These are phyloP conservation scores for Candidula unifasciata DNA, from an alignment of 2,888 invertebrate genomes.

Conservation along the genomic window DNA sequence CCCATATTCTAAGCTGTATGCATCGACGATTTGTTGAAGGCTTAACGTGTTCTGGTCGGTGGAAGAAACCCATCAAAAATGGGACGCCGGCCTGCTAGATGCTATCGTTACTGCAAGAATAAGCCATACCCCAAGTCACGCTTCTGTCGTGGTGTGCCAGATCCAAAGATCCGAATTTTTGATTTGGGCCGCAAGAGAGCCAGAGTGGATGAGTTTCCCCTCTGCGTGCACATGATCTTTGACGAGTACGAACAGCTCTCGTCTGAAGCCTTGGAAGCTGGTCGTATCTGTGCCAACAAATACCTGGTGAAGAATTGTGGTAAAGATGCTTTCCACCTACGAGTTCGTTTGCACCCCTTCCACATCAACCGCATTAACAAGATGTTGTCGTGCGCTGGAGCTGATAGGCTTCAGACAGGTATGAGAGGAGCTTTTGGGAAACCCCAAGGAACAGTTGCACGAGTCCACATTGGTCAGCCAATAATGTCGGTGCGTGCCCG, in stretches of 20 bases:
- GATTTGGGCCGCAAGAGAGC: conserved; percentile 99
- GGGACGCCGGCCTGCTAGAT: too few species aligned
- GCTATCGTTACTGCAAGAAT: conserved; percentile 96
- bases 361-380: too few species aligned
- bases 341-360: too few species aligned
- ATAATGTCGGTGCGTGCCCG: conserved; percentile 98
- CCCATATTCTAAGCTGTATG: too few species aligned
- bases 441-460: conserved; percentile 99
- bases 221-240: conserved; percentile 89
- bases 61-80: too few species aligned
- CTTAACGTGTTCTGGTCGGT: too few species aligned
- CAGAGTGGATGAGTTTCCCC: conserved; percentile 80
- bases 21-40: too few species aligned
- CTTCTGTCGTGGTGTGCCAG: conserved; percentile 99
- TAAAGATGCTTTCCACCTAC: too few species aligned
- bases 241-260: conserved; percentile 83
- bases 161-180: conserved; percentile 99
- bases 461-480: conserved; percentile 98
- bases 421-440: conserved; percentile 99
- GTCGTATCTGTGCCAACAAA: too few species aligned
- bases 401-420: conserved; percentile 84
- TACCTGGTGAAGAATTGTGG: too few species aligned
- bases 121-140: conserved; percentile 99
- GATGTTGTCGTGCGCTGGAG: too few species aligned
- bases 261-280: too few species aligned